Base-by-base conservation (phyloP, 2,797 vertebrate species). In the Chaenodraco wilsoni region DNA sequence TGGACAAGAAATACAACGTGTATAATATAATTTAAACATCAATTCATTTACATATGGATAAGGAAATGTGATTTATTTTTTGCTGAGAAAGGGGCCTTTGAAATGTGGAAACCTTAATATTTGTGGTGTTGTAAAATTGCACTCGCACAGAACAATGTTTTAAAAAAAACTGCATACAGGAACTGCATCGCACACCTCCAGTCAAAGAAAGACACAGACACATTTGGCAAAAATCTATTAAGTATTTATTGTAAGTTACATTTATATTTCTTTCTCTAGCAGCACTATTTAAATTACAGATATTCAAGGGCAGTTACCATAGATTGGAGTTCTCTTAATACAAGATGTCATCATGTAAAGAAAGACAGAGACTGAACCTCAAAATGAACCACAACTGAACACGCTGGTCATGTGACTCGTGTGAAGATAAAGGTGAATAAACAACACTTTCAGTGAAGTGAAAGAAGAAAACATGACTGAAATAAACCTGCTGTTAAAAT, bases 211-310 rank as follows among this genome's bases (percentile, higher is more conserved):
- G 76, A 90, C 87, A 85, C 84, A 74, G 37, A 78, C 81, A 91
- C 88, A 86, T 79, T 74, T 90, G 88, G 80, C 88, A 91, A 93
- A 93, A 93, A 89, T 94, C 91, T 92, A 92, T 90, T 90, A 88
- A 91, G 91, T 92, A 88, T 94, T 94, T 94, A 94, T 94, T 94
- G 80, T 93, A 89, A 91, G 86, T 91, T 94, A 94, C 92, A 94
- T 91, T 91, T 90, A 93, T 75, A 89, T 91, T 90, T 89, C 76
- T 90, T 89, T 91, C 87, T 92, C 92, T 93, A 94, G 93, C 94
- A 94, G 93, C 93, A 94, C 89, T 91, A 93, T 92, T 93, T 92
- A 87, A 93, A 87, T 92, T 81, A 94, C 89, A 91, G 85, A 92
- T 93, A 92, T 87, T 92, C 85, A 92, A 92, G 93, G 92, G 92